phyloP scores from a whole-genome alignment of 2,888 invertebrate genomes.

The Dyspetes luteomarginatus region DNA sequence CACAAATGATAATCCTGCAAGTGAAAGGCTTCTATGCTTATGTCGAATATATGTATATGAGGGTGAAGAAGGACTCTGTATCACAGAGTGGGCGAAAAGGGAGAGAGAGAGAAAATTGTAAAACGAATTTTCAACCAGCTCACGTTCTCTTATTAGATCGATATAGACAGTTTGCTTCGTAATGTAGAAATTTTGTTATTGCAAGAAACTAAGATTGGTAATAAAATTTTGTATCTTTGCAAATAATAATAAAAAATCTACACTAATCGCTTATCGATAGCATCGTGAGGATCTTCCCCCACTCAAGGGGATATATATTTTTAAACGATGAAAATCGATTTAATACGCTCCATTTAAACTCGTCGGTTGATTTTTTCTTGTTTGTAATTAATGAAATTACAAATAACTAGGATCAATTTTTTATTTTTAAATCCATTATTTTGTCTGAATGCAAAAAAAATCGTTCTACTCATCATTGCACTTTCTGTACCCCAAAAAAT shows the following conservation, averaged over 20 bases:
- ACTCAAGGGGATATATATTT: no score
- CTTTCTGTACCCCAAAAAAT: no score
- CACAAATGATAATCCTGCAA: slow-evolving; percentile 51
- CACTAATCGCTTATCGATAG: not conserved
- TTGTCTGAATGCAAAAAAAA: no score
- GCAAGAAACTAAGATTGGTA: slow-evolving; percentile 39
- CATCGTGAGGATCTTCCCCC: no score
- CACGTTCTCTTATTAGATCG: slow-evolving; percentile 47
- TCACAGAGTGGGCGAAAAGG: not conserved
- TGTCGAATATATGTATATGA: not conserved
- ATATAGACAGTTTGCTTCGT: slow-evolving; percentile 30
- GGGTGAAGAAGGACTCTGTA: not conserved
- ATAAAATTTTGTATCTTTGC: slow-evolving; percentile 21
- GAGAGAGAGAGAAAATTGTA: not conserved
- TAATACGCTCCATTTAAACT: no score
- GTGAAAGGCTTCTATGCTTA: slow-evolving; percentile 32
- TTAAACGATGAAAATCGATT: no score
- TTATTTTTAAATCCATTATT: no score
- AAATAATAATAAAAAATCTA: slow-evolving; percentile 16
- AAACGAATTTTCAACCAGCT: slow-evolving; percentile 43
- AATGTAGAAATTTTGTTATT: not conserved
- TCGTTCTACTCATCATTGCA: no score
- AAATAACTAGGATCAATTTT: no score
- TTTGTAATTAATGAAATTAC: no score
- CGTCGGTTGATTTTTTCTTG: no score